Conservation (phyloP, 2,797 vertebrate genomes). For the Melanotaenia maccullochi region DNA sequence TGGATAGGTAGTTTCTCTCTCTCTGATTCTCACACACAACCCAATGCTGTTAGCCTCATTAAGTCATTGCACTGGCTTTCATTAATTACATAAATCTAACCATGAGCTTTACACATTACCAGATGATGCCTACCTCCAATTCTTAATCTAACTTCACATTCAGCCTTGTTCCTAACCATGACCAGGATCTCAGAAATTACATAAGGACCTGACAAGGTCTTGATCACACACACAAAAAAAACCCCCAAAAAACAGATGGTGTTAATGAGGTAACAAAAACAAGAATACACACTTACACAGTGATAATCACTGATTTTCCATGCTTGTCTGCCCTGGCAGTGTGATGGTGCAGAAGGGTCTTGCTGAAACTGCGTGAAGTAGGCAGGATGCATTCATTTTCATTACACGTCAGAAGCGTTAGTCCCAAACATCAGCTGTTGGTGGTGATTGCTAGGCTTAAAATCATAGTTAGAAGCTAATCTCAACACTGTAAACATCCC, state of each 20-base stretch:
- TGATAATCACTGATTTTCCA: slow-evolving; percentile 24
- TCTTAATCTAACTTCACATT: background rate
- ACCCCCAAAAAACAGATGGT: too few relatives aligned
- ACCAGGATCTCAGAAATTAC: too few relatives aligned
- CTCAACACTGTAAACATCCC: slow-evolving; percentile 11
- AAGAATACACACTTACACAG: background rate
- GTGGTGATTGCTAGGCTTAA: background rate
- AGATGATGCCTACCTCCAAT: background rate
- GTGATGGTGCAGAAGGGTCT: slow-evolving; percentile 15
- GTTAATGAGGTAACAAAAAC: background rate
- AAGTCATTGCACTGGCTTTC: too few relatives aligned
- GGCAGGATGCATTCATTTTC: slow-evolving; percentile 14
- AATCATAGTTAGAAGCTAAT: accelerated
- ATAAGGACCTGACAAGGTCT: background rate
- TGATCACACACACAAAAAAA: background rate
- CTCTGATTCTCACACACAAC: background rate
- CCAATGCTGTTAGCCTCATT: too few relatives aligned
- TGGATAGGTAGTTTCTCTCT: background rate
- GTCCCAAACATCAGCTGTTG: background rate
- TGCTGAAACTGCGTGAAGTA: slow-evolving; percentile 7
- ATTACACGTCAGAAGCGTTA: background rate
- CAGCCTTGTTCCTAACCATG: background rate
- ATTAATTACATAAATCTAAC: background rate
- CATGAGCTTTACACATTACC: background rate
- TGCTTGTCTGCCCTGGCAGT: background rate